Conservation (phyloP, 2,113 vertebrate species). For the Platysteira castanea region DNA sequence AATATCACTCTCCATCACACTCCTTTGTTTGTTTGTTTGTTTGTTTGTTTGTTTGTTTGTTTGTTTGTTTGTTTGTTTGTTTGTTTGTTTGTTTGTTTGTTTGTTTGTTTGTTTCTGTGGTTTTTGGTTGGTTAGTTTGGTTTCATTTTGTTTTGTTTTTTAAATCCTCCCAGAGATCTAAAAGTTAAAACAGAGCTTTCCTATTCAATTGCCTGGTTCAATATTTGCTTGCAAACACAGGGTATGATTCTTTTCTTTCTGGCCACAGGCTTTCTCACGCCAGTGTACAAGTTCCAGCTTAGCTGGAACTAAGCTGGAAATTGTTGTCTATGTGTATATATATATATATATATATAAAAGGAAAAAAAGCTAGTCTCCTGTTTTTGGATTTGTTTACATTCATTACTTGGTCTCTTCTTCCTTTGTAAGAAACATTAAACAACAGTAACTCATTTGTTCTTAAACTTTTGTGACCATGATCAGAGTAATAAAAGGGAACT, state of each 20-base stretch:
- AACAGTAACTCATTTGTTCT: not conserved
- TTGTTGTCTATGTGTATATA: not conserved
- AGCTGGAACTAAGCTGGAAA: not conserved
- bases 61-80: not conserved
- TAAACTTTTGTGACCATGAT: constrained; percentile 24
- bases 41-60: not conserved
- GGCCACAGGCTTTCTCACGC: not conserved
- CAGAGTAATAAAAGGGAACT: constrained; percentile 50
- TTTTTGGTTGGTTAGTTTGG: not conserved
- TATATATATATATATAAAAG: not conserved
- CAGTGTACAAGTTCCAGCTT: not conserved
- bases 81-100: not conserved
- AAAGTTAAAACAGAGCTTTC: not conserved
- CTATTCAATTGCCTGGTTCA: not conserved
- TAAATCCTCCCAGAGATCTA: not conserved
- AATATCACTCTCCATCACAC: not conserved
- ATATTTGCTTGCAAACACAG: not conserved
- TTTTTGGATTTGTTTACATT: not conserved
- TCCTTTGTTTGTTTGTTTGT: not conserved
- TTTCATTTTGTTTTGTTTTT: not conserved
- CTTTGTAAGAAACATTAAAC: not conserved
- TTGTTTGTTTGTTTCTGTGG: not conserved
- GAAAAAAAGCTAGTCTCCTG: not conserved
- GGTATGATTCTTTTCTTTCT: not conserved
- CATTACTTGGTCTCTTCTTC: not conserved